Conservation (phyloP, 2,113 vertebrate species). For the Mormyrus lacerda region DNA sequence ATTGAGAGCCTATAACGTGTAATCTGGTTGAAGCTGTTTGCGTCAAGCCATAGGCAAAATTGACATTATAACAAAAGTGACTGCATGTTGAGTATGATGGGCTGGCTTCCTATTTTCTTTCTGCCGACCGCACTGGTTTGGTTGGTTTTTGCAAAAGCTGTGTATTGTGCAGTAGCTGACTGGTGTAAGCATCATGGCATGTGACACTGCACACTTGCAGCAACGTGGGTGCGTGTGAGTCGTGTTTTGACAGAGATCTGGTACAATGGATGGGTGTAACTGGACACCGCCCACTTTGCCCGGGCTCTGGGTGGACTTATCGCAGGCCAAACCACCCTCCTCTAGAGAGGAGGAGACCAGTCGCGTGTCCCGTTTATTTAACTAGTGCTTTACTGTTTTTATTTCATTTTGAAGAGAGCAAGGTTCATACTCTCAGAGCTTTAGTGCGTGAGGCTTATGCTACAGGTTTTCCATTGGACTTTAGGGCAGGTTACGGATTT, state of each 20-base stretch:
- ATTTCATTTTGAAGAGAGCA: background rate
- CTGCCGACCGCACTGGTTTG: constrained; percentile 33
- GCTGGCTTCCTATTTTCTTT: constrained; percentile 16
- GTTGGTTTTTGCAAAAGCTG: constrained; percentile 35
- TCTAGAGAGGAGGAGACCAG: background rate
- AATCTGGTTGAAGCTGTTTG: background rate
- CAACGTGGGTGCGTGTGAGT: background rate
- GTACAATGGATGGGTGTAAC: constrained; percentile 33
- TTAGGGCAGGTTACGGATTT: background rate
- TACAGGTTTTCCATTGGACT: background rate
- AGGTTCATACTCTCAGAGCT: background rate
- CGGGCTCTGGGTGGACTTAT: constrained; percentile 16
- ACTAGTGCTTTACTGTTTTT: background rate
- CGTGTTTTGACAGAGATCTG: constrained; percentile 1
- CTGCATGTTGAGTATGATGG: background rate
- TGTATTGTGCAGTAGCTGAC: background rate
- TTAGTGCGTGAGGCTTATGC: background rate
- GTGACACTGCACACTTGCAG: background rate
- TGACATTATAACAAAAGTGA: background rate
- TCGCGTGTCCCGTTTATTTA: background rate
- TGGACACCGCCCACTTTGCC: constrained; percentile 25
- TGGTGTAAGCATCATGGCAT: constrained; percentile 1
- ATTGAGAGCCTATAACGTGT: background rate
- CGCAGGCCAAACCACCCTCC: background rate
- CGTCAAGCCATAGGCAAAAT: background rate